Evolutionary conservation across 1,140 invertebrate genomes (phyloP).

Genomic region (Reticulitermes speratus): DNA sequence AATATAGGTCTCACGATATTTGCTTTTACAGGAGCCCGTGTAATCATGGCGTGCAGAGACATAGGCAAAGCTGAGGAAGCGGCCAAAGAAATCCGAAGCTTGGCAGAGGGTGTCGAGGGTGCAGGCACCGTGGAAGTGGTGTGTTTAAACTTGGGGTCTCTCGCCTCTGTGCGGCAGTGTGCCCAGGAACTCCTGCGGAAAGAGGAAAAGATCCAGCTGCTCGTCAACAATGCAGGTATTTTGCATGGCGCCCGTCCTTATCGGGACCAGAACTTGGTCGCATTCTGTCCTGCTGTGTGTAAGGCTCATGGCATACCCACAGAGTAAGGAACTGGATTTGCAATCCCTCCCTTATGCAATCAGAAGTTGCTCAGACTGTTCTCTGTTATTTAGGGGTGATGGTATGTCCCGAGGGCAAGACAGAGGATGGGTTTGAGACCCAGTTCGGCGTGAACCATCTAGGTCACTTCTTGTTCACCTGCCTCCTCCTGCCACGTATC

Average conservation of each 20-base stretch:
- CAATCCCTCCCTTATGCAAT: too few species aligned
- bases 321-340: too few species aligned
- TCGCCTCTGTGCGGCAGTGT: constrained; percentile 71
- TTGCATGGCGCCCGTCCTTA: too few species aligned
- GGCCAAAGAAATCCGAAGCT: constrained; percentile 44
- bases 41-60: constrained; percentile 68
- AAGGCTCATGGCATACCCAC: too few species aligned
- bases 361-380: too few species aligned
- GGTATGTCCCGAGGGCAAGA: constrained; percentile 41
- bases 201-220: constrained; percentile 63
- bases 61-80: constrained; percentile 52
- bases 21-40: constrained; percentile 47
- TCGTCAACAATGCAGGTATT: constrained; percentile 42
- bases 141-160: constrained; percentile 67
- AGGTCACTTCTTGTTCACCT: constrained; percentile 54
- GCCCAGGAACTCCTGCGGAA: constrained; percentile 59
- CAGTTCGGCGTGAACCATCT: constrained; percentile 41
- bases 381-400: constrained; percentile 43
- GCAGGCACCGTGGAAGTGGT: constrained; percentile 58
- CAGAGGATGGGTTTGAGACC: constrained; percentile 50
- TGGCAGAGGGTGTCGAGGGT: constrained; percentile 34
- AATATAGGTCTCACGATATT: neutral
- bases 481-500: constrained; percentile 47
- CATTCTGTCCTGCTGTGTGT: too few species aligned
- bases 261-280: too few species aligned